Base-by-base conservation (phyloP, 1,140 invertebrate genomes). In the Listronotus bonariensis region DNA sequence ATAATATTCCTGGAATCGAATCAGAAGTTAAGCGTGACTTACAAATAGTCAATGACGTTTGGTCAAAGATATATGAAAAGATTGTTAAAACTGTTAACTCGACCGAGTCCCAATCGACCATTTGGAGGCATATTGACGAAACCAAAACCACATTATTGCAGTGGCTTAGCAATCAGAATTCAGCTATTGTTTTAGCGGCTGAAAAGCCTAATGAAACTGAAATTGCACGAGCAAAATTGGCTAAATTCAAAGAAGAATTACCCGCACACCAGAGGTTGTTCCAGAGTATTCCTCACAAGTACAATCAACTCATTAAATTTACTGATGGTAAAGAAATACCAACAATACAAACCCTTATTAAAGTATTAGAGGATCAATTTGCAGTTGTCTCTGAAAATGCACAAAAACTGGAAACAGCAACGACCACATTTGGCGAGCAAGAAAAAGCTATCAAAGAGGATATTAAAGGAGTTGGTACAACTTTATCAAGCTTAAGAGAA, bases 91-190 rank as follows among this genome's bases (percentile, higher is more conserved):
- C 86, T 63, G 84, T 88, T 10, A 88, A 95, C 78, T 87, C 87
- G 46, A 86, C 92, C 42, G 94, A 97, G 78, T 91, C 92, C 0
- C 92, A 96, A 77, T 81, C 90, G 0, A 88, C 93, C 6, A 89
- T 96, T 48, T 96, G 94, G 93, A 92, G 93, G 69, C 92, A 96
- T 77, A 90, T 97, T 6, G 89, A 94, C 57, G 90, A 92, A 65
- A 86, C 88, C 0, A 93, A 92, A 74, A 88, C 90, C 68, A 91
- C 94, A 74, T 81, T 97, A 12, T 78, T 90, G 0, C 86, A 86
- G 32, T 98, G 96, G 96, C 74, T 96, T 4, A 87, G 84, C 62
- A 88, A 92, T 69, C 94, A 91, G 8, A 89, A 89, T 66, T 86
- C 88, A 69, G 85, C 84, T 26, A 79, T 97, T 5, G 86, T 86